Evolutionary conservation across 1,140 invertebrate genomes (phyloP).

Genomic region (Meteorus sp.): DNA sequence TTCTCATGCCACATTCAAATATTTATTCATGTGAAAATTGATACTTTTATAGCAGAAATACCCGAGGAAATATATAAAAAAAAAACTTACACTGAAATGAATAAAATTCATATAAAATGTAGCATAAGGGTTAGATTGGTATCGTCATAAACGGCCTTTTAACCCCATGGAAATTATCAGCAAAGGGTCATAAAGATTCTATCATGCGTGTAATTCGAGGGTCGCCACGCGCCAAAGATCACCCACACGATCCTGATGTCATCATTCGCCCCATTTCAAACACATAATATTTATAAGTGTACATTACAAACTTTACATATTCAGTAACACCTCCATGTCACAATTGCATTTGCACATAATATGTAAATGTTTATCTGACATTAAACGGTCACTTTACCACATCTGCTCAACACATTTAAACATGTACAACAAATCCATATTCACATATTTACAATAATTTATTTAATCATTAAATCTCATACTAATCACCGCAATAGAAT

Average conservation of each 20-base stretch:
- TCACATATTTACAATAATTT: no score
- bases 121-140: neutral
- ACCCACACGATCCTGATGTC: conserved; percentile 18
- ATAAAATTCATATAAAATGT: neutral
- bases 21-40: no score
- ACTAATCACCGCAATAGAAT: no score
- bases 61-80: no score
- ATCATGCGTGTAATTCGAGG: conserved; percentile 30
- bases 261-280: conserved; percentile 11
- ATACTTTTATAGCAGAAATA: no score
- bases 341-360: conserved; percentile 12
- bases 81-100: neutral
- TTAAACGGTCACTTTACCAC: conserved; percentile 35
- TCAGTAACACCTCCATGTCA: neutral
- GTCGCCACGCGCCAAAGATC: conserved; percentile 31
- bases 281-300: no score
- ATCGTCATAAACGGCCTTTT: conserved; percentile 3
- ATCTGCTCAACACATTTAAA: no score
- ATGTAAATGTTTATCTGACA: conserved; percentile 40
- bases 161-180: neutral
- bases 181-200: neutral
- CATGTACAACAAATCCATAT: no score
- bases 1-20: no score
- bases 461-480: no score
- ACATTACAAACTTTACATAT: no score